Conservation (phyloP, 92 coral and sea anemone species). For the Hydrozoanthus gracilis region DNA sequence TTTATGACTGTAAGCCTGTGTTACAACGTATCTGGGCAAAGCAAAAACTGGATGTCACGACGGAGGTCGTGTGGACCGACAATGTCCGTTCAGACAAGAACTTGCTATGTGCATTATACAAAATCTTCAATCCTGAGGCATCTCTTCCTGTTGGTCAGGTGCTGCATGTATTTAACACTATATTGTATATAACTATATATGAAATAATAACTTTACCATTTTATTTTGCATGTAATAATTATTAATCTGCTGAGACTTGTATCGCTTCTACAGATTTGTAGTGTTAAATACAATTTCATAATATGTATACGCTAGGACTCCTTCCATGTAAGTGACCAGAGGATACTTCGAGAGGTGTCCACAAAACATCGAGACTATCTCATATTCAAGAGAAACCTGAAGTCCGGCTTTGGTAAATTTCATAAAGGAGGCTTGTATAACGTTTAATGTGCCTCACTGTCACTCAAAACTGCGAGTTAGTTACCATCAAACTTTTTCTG, state of each 20-base stretch:
- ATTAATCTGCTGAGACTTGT: too few relatives aligned
- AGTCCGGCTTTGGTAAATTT: conserved; percentile 13
- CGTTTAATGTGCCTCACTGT: background rate
- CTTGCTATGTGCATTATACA: background rate
- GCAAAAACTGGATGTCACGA: background rate
- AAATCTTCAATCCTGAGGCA: conserved; percentile 1
- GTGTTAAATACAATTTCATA: background rate
- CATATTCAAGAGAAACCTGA: background rate
- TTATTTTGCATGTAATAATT: too few relatives aligned
- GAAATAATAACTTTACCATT: background rate
- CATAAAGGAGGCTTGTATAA: background rate
- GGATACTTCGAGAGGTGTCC: conserved; percentile 3
- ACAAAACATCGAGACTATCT: background rate
- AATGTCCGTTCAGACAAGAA: conserved; percentile 19
- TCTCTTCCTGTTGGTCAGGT: conserved; percentile 24
- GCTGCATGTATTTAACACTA: background rate
- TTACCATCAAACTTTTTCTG: too few relatives aligned
- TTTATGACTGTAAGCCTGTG: conserved; percentile 1
- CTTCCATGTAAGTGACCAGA: conserved; percentile 21
- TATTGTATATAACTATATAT: background rate
- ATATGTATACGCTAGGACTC: conserved; percentile 5
- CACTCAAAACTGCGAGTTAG: background rate
- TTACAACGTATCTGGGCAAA: conserved; percentile 3
- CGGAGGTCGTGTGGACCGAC: conserved; percentile 14
- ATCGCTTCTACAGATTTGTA: too few relatives aligned